Percentiles rank a stretch among this genome's conserved stretches.
These are phyloP conservation scores for Leiothrix lutea DNA, from an alignment of 2,113 vertebrate genomes.

Conservation along the genomic window DNA sequence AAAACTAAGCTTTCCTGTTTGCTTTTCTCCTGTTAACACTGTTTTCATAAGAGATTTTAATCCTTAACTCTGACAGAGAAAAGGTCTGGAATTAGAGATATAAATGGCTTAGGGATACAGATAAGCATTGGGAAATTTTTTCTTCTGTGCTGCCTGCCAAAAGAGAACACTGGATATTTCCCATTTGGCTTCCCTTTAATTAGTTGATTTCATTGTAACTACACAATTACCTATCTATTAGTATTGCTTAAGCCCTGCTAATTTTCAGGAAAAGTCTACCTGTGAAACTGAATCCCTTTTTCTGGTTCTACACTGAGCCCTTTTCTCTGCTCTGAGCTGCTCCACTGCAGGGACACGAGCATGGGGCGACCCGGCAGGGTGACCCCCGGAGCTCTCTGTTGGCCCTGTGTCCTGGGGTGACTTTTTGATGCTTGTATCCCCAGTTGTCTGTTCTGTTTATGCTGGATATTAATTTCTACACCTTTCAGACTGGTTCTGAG, in stretches of 20 bases:
- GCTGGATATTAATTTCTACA: not conserved
- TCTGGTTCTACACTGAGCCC: not conserved
- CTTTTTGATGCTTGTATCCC: not conserved
- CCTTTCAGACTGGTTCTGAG: too few species aligned
- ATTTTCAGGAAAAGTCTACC: not conserved
- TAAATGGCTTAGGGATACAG: slow-evolving; percentile 13
- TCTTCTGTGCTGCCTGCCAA: slow-evolving; percentile 17
- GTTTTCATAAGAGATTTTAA: slow-evolving; percentile 32
- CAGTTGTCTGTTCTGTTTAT: not conserved
- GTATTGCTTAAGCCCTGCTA: slow-evolving; percentile 10
- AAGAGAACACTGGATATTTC: slow-evolving; percentile 43
- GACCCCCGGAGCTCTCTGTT: not conserved
- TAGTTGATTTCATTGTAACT: slow-evolving; percentile 42
- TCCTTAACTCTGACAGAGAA: slow-evolving; percentile 21
- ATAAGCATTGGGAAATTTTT: not conserved
- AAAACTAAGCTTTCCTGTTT: slow-evolving; percentile 19
- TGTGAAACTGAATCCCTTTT: not conserved
- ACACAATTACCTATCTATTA: slow-evolving; percentile 48
- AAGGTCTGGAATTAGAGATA: slow-evolving; percentile 45
- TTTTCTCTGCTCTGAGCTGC: not conserved
- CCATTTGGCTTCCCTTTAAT: slow-evolving; percentile 55
- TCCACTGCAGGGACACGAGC: not conserved
- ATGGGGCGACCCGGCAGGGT: not conserved
- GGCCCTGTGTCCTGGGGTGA: not conserved
- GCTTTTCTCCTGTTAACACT: slow-evolving; percentile 26